Conservation (phyloP, 2,113 vertebrate genomes). For the Orcinus orca region DNA sequence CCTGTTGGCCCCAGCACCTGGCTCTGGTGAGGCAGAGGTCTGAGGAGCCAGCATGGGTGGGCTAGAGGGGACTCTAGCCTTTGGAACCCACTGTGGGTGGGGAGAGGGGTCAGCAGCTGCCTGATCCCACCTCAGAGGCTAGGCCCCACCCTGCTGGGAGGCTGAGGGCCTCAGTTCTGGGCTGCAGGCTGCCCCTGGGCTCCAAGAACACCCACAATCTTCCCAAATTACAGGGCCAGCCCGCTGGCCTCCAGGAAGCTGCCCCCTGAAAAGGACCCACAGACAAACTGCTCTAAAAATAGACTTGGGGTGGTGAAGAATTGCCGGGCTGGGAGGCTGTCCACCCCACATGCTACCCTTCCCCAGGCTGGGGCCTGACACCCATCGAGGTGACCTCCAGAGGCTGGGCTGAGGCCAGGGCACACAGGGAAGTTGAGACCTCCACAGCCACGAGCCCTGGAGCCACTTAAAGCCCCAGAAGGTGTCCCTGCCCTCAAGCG, state of each 20-base stretch:
- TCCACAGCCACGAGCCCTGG: not conserved
- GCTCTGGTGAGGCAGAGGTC: not conserved
- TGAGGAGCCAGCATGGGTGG: not conserved
- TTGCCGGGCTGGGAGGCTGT: not conserved
- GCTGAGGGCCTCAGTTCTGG: constrained; percentile 62
- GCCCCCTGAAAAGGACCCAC: constrained; percentile 53
- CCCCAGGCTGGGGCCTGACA: not conserved
- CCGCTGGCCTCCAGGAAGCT: constrained; percentile 39
- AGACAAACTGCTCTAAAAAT: constrained; percentile 86
- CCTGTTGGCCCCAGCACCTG: not conserved
- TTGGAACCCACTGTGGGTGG: not conserved
- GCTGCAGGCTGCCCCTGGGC: constrained; percentile 67
- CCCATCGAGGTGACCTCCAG: not conserved
- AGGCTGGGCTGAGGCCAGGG: not conserved
- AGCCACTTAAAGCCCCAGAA: not conserved
- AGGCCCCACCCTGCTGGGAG: constrained; percentile 44
- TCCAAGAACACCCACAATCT: constrained; percentile 82
- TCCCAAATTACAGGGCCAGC: constrained; percentile 83
- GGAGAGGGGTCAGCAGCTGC: not conserved
- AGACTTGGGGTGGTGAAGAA: constrained; percentile 68
- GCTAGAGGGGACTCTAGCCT: not conserved
- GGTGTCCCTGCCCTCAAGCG: not conserved
- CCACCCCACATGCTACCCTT: not conserved
- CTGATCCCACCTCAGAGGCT: not conserved
- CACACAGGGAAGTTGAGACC: not conserved